Evolutionary conservation across 2,113 vertebrate species (phyloP), one percentile per base, ranked within the genome.

Genomic region (Tachycineta bicolor): DNA sequence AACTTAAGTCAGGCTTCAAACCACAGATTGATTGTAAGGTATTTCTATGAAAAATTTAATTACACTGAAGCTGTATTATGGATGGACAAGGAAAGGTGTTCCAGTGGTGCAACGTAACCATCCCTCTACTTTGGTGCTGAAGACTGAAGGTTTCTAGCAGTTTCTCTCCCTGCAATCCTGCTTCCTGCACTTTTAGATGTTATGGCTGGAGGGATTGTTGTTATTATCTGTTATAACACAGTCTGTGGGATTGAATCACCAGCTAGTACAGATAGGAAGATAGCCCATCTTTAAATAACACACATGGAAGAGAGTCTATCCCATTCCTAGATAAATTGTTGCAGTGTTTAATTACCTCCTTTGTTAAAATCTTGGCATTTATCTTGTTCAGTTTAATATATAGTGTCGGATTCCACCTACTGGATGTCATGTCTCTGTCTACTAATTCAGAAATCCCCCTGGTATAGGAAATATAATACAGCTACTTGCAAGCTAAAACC

Each of bases 321-420:
- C 77, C 26, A 10, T 84, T 78, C 62, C 80, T 93, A 79, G 73
- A 81, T 76, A 95, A 94, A 90, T 64, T 71, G 28, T 60, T 91
- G 49, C 26, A 33, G 43, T 47, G 31, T 71, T 95, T 94, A 90
- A 88, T 71, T 94, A 76, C 64, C 74, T 90, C 33, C 28, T 65
- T 60, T 82, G 65, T 88, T 95, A 90, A 93, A 94, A 88, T 53
- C 59, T 91, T 91, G 75, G 75, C 70, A 94, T 85, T 93, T 95
- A 67, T 95, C 78, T 95, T 83, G 62, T 87, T 95, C 1, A 28
- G 95, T 93, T 95, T 94, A 95, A 88, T 93, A 68, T 41, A 93
- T 41, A 93, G 93, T 86, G 77, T 96, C 17, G 0, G 80, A 90
- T 96, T 95, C 92, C 93, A 92, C 87, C 92, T 95, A 92, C 93